A percentile compares a stretch with the other conserved stretches of the same genome.
Evolutionary conservation across 1,140 invertebrate genomes (phyloP).

Genomic region (Calephelis nemesis): DNA sequence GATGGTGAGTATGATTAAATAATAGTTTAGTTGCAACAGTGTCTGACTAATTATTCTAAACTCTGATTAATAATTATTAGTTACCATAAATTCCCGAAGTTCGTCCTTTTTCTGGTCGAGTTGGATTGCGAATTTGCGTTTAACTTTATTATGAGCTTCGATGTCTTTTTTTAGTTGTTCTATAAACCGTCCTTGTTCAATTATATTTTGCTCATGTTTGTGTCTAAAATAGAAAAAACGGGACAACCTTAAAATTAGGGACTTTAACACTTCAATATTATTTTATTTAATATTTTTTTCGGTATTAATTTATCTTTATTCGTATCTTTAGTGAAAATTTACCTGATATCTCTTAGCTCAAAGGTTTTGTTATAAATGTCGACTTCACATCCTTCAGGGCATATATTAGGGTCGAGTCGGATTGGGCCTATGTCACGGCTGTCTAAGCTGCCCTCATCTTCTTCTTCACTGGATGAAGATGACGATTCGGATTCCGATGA

Average conservation of each 20-base stretch:
- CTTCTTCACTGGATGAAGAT: slow-evolving; percentile 81
- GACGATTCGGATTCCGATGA: slow-evolving; percentile 69
- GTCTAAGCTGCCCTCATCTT: slow-evolving; percentile 80
- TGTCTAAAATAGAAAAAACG: slow-evolving; percentile 43
- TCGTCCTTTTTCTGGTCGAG: slow-evolving; percentile 63
- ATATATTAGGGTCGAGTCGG: slow-evolving; percentile 86
- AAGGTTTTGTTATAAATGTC: slow-evolving; percentile 84
- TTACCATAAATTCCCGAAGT: slow-evolving; percentile 67
- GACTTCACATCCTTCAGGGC: slow-evolving; percentile 86
- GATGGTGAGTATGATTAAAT: too few species aligned
- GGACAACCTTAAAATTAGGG: slow-evolving; percentile 20
- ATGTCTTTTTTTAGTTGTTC: slow-evolving; percentile 62
- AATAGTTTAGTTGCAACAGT: too few species aligned
- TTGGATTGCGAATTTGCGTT: slow-evolving; percentile 59
- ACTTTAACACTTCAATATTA: too few species aligned
- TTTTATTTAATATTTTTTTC: too few species aligned
- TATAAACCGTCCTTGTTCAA: slow-evolving; percentile 58
- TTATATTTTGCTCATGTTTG: slow-evolving; percentile 63
- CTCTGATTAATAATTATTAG: not conserved
- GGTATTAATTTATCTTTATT: not conserved
- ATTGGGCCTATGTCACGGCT: slow-evolving; percentile 82
- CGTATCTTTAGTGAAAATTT: slow-evolving; percentile 29
- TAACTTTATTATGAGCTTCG: slow-evolving; percentile 63
- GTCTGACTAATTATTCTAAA: too few species aligned
- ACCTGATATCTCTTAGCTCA: slow-evolving; percentile 80